phyloP scores from a whole-genome alignment of 2,888 invertebrate genomes.

The Andrena minutula region DNA sequence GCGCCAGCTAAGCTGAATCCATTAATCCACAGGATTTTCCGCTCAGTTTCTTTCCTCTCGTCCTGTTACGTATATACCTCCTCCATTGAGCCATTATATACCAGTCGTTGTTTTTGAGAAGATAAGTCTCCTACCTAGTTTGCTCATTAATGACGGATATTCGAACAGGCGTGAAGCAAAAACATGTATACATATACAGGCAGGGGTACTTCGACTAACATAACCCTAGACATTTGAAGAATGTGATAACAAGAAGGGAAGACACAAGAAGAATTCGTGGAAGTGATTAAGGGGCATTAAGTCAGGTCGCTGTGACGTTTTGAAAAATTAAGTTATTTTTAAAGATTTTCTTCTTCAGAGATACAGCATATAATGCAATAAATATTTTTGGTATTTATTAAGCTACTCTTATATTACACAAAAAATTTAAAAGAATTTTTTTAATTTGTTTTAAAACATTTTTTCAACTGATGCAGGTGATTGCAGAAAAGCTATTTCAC shows the following conservation, averaged over 20 bases:
- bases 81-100: constrained; percentile 64
- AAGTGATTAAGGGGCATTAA: too few species aligned
- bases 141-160: constrained; percentile 74
- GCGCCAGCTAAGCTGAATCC: constrained; percentile 8
- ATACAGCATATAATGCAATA: too few species aligned
- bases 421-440: too few species aligned
- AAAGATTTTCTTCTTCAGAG: too few species aligned
- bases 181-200: constrained; percentile 54
- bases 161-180: constrained; percentile 74
- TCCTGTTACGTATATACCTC: neutral
- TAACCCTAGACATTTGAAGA: neutral
- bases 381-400: too few species aligned
- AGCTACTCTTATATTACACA: too few species aligned
- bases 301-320: too few species aligned
- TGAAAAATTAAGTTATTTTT: too few species aligned
- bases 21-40: constrained; percentile 33
- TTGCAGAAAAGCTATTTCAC: too few species aligned
- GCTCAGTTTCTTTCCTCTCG: constrained; percentile 8
- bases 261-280: too few species aligned
- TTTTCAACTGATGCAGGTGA: too few species aligned
- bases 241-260: neutral
- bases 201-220: neutral
- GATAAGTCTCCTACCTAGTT: constrained; percentile 62
- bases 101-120: constrained; percentile 53
- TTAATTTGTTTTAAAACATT: too few species aligned